Evolutionary conservation across 2,113 vertebrate genomes (phyloP).

Genomic region (Cygnus buccinator): DNA sequence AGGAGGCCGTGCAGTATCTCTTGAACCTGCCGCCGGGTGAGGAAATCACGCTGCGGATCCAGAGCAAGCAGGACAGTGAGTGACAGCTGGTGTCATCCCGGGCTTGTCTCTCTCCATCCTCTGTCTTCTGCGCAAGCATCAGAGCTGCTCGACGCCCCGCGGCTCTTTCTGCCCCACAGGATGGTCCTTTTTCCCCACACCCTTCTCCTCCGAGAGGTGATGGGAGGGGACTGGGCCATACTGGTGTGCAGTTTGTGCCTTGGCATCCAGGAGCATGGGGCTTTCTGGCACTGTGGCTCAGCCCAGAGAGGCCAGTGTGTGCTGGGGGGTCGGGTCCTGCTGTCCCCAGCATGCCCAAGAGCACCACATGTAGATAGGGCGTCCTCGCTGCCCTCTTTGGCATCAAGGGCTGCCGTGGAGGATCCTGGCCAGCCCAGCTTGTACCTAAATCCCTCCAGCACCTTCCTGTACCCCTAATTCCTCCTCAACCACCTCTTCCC

Average conservation of each 20-base stretch:
- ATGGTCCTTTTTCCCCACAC: not conserved
- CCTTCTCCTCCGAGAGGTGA: not conserved
- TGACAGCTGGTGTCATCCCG: not conserved
- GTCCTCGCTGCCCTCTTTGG: not conserved
- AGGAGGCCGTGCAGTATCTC: slow-evolving; percentile 90
- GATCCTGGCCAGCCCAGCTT: not conserved
- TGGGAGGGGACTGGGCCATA: not conserved
- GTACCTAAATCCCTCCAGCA: not conserved
- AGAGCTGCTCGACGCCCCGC: not conserved
- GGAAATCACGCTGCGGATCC: slow-evolving; percentile 79
- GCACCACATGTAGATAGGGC: not conserved
- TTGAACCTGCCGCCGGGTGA: slow-evolving; percentile 81
- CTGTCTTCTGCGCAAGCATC: not conserved
- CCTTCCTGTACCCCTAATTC: not conserved
- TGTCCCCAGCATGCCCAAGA: not conserved
- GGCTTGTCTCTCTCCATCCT: not conserved
- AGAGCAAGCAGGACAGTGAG: slow-evolving; percentile 94
- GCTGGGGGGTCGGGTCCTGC: not conserved
- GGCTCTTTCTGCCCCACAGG: not conserved
- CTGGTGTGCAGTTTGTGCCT: not conserved
- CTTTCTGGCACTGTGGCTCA: not conserved
- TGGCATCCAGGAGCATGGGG: rapidly evolving
- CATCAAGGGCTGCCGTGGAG: not conserved
- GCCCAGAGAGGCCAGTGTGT: not conserved
- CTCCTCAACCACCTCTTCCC: not conserved